Conservation (phyloP, 1,140 invertebrate genomes). For the Parasteatoda tepidariorum region DNA sequence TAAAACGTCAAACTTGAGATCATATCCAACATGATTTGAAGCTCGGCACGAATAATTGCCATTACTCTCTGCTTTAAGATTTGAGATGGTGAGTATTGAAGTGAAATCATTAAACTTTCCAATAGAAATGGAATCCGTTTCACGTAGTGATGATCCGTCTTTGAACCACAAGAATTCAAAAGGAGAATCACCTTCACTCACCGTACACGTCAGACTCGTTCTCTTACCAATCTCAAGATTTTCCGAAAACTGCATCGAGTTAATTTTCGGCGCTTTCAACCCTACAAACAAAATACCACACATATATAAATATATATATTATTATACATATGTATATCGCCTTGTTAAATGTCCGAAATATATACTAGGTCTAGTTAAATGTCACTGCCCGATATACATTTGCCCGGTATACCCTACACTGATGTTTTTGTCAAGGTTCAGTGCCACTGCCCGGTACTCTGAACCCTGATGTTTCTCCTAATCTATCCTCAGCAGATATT, state of each 20-base stretch:
- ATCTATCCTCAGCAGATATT: too few relatives aligned
- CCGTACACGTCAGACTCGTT: slow-evolving; percentile 71
- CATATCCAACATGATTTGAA: slow-evolving; percentile 50
- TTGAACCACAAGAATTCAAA: slow-evolving; percentile 51
- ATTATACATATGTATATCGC: too few relatives aligned
- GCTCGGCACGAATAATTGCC: slow-evolving; percentile 63
- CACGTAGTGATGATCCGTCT: slow-evolving; percentile 21
- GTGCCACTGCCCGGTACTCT: too few relatives aligned
- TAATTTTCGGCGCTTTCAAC: slow-evolving; percentile 28
- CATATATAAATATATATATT: too few relatives aligned
- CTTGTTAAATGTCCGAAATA: too few relatives aligned
- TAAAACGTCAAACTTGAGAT: slow-evolving; percentile 41
- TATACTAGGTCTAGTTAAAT: too few relatives aligned
- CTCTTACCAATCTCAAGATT: slow-evolving; percentile 77
- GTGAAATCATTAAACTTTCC: slow-evolving; percentile 66
- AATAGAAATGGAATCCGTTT: background rate
- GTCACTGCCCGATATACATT: too few relatives aligned
- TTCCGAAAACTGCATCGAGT: slow-evolving; percentile 58
- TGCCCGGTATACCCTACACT: too few relatives aligned
- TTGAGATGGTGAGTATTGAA: slow-evolving; percentile 31
- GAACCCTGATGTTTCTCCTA: too few relatives aligned
- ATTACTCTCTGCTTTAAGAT: slow-evolving; percentile 37
- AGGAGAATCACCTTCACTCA: slow-evolving; percentile 62
- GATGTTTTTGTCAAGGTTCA: too few relatives aligned
- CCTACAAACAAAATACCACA: background rate